Evolutionary conservation across 30 jellyfish, hydroid and myxozoan species (phyloP).

Genomic region (Calvadosia cruxmelitensis): DNA sequence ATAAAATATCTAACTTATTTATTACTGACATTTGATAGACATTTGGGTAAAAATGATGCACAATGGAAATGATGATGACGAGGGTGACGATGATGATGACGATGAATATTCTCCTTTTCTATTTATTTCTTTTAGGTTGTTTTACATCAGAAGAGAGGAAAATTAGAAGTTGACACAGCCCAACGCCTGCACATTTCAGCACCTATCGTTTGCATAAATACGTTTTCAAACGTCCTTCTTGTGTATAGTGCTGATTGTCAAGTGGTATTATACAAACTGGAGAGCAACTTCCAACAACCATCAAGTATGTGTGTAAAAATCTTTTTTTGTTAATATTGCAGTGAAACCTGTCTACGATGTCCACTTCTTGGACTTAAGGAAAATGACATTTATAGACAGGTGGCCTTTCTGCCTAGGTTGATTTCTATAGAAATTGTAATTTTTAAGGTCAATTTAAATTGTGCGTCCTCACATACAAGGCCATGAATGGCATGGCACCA

Average conservation of each 20-base stretch:
- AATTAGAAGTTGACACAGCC: conserved; percentile 55
- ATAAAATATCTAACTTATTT: too few relatives aligned
- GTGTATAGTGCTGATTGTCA: conserved; percentile 72
- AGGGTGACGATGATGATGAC: not conserved
- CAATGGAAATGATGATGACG: too few relatives aligned
- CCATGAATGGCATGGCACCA: too few relatives aligned
- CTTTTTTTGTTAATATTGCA: not conserved
- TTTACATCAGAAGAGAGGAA: conserved; percentile 47
- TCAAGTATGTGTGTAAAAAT: conserved; percentile 27
- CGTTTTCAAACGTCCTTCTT: conserved; percentile 49
- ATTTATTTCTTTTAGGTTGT: conserved; percentile 34
- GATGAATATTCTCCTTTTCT: not conserved
- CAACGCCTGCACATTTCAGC: conserved; percentile 32
- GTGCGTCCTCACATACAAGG: too few relatives aligned
- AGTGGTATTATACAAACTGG: conserved; percentile 51
- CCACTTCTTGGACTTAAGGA: too few relatives aligned
- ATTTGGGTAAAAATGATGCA: too few relatives aligned
- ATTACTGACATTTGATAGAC: too few relatives aligned
- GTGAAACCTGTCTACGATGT: not conserved
- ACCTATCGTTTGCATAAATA: conserved; percentile 66
- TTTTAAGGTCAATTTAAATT: too few relatives aligned
- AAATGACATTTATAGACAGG: too few relatives aligned
- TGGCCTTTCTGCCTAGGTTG: not conserved
- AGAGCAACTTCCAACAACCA: conserved; percentile 5
- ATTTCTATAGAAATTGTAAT: too few relatives aligned